Evolutionary conservation across 1,140 invertebrate species (phyloP), one percentile per base, ranked within the genome.

Genomic region (Stegodyphus mimosarum): DNA sequence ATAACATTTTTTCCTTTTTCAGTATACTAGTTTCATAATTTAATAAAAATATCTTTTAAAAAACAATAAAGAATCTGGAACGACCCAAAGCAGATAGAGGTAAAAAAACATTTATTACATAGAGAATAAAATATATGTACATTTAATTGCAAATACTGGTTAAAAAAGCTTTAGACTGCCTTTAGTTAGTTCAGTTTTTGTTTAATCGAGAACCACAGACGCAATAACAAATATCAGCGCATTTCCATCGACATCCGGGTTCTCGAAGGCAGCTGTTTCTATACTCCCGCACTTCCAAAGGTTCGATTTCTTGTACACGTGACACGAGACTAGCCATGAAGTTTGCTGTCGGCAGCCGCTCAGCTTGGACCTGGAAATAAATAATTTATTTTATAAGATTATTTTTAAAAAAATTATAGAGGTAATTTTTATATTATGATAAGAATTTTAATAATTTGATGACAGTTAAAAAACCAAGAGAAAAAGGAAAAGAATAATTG

Each of bases 221-320:
- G 48, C 83, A 85, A 0, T 51, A 33, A 50, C 55, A 71, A 4
- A 11, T 50, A 0, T 63, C 49, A 1, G 53, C 11, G 11, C 83
- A 85, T 6, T 77, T 77, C 83, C 83, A 85, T 11, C 66, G 7
- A 55, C 83, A 85, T 50, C 83, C 83, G n/a, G 83, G 83, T 49
- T 85, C 83, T 53, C 75, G 51, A 33, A 71, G 66, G 67, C 83
- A 85, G 60, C 83, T 85, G 4, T 64, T 76, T n/a, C 83, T 70
- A 17, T 49, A 78, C 53, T 85, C 83, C 52, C 83, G 73, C 17
- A 85, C 66, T 63, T 78, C 83, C 2, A n/a, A 17, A 17, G 83
- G 67, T 50, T 84, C 81, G 9, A 66, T 67, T 17, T 76, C 53
- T n/a, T 55, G 13, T 2, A 85, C 83, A 7, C 83, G 18, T 1